Percentiles rank a stretch among this genome's conserved stretches.
These are phyloP conservation scores for Drosophila nr. medialis DNA, from an alignment of 2,888 invertebrate species.

Conservation along the genomic window DNA sequence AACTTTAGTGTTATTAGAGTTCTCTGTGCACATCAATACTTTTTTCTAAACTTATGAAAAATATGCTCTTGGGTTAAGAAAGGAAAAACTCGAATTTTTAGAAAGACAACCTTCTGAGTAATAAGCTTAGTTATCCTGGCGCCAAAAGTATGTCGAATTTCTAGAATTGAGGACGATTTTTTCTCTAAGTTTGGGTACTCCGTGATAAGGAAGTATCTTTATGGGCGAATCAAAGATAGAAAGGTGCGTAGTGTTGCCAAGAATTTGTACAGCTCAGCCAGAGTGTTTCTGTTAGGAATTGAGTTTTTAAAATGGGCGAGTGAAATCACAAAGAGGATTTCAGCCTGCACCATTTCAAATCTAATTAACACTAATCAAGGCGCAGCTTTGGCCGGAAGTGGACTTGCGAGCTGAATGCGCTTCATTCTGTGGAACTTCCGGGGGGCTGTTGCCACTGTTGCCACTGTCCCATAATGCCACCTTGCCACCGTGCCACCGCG, in stretches of 20 bases:
- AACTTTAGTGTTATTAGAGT: too few relatives aligned
- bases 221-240: not conserved
- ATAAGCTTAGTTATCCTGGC: not conserved
- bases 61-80: not conserved
- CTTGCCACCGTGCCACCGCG: constrained; percentile 8
- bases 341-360: constrained; percentile 55
- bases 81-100: not conserved
- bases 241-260: not conserved
- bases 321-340: constrained; percentile 10
- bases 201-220: not conserved
- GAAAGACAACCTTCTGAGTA: too few relatives aligned
- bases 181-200: not conserved
- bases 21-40: too few relatives aligned
- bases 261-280: not conserved
- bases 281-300: constrained; percentile 9
- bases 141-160: not conserved
- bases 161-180: not conserved
- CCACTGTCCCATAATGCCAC: not conserved
- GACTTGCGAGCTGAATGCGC: constrained; percentile 58
- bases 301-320: constrained; percentile 11
- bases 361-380: constrained; percentile 78
- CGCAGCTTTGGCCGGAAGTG: constrained; percentile 62
- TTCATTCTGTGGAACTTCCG: constrained; percentile 64
- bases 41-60: not conserved
- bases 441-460: not conserved